Evolutionary conservation across 37 sponge, comb jelly and placozoan species (phyloP), one percentile per base, ranked within the genome.

Genomic region (Eunapius fragilis): DNA sequence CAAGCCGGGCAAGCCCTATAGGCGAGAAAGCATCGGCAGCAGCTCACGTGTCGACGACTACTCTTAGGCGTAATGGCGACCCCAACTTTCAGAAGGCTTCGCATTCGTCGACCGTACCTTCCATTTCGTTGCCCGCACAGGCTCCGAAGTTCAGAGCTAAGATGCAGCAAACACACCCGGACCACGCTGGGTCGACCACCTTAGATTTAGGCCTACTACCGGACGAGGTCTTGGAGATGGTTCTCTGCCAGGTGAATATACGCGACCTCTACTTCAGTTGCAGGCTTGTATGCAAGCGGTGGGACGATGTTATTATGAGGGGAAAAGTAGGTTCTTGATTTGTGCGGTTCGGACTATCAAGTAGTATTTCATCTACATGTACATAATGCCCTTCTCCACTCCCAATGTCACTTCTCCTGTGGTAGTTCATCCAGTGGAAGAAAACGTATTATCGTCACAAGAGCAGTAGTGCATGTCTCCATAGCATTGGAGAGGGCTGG

Each of bases 261-360:
- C 31, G 24, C n/a, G 69, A 80, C 26, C 36, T 80, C n/a, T 80
- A 67, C 81, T 68, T 33, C 24, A 31, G 69, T 32, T 67, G 69
- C 69, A 19, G 81, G n/a, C 81, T 80, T 23, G 81, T 80, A 0
- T 80, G 81, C 70, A 67, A 31, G 69, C 2, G 24, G 33, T 80
- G 81, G 81, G 69, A 80, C 33, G 33, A 68, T 9, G 13, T 80
- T 35, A 31, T 80, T 32, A 31, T 69, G 34, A 80, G 67, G 38
- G 79, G 32, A 26, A 68, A 80, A 35, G 81, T 80, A 35, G 11
- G 68, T 75, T 32, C 35, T 70, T 45, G 47, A 45, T 45, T 45
- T 45, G 47, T 45, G 47, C 47, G 47, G 47, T 45, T 45, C 47
- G 47, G 47, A 45, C 47, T 45, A 45, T 45, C 47, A 45, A 45